Evolutionary conservation across 2,888 invertebrate genomes (phyloP).

Genomic region (Labia minor): DNA sequence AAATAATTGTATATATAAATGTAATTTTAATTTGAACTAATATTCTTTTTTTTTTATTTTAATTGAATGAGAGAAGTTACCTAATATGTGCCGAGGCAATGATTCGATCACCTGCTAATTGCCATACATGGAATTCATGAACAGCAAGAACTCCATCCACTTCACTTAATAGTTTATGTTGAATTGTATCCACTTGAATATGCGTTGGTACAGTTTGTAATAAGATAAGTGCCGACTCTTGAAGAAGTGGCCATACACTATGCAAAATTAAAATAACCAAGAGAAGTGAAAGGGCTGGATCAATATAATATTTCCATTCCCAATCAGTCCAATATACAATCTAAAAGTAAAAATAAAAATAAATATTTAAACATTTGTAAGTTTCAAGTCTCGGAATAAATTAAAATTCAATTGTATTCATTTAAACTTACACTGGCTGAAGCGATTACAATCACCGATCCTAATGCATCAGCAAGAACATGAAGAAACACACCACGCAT

Average conservation of each 20-base stretch:
- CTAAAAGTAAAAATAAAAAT: slow-evolving; percentile 28
- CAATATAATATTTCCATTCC: slow-evolving; percentile 64
- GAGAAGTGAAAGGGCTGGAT: slow-evolving; percentile 85
- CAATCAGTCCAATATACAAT: slow-evolving; percentile 43
- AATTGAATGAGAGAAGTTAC: too few relatives aligned
- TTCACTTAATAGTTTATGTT: slow-evolving; percentile 72
- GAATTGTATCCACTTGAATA: slow-evolving; percentile 87
- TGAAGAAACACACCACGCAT: slow-evolving; percentile 99
- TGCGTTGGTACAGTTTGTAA: slow-evolving; percentile 98
- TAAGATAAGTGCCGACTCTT: slow-evolving; percentile 88
- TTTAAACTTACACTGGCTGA: slow-evolving; percentile 52
- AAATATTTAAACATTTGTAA: not conserved
- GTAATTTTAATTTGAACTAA: too few relatives aligned
- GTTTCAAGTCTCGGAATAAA: too few relatives aligned
- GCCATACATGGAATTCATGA: slow-evolving; percentile 98
- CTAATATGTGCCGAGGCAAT: slow-evolving; percentile 95
- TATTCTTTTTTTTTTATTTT: too few relatives aligned
- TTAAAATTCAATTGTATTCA: too few relatives aligned
- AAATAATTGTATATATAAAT: not conserved
- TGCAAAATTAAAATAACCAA: slow-evolving; percentile 76
- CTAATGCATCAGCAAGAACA: slow-evolving; percentile 92
- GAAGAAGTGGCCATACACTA: slow-evolving; percentile 83
- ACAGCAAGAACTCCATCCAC: slow-evolving; percentile 92
- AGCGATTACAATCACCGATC: slow-evolving; percentile 81
- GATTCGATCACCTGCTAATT: slow-evolving; percentile 89